Evolutionary conservation across 2,113 vertebrate species (phyloP).

Genomic region (Leptocoma aspasia): DNA sequence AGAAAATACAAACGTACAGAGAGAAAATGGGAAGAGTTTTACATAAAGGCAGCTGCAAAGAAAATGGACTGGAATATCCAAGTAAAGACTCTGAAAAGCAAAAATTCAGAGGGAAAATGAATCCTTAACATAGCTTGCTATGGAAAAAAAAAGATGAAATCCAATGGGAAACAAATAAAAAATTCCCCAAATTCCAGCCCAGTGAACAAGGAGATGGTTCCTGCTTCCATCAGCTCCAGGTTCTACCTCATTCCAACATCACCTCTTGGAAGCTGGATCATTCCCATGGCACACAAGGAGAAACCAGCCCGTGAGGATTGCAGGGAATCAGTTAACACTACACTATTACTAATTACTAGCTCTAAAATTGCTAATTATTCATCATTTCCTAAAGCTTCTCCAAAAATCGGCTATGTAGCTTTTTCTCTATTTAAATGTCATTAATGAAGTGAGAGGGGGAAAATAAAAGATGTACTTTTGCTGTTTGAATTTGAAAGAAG

Average conservation of each 20-base stretch:
- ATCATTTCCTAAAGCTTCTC: background rate
- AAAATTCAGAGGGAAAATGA: background rate
- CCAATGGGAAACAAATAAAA: background rate
- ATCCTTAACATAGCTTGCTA: background rate
- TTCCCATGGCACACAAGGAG: background rate
- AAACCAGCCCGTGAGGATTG: accelerated
- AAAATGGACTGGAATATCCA: background rate
- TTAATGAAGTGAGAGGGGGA: accelerated
- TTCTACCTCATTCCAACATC: background rate
- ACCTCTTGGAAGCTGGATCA: background rate
- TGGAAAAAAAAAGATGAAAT: accelerated
- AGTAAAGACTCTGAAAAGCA: background rate
- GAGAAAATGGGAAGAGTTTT: background rate
- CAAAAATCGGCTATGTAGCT: accelerated
- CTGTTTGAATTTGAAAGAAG: background rate
- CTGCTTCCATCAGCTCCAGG: background rate
- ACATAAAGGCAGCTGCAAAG: background rate
- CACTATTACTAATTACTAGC: background rate
- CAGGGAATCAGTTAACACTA: background rate
- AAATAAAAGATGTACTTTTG: background rate
- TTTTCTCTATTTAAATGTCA: background rate
- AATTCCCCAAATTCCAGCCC: background rate
- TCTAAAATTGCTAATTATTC: background rate
- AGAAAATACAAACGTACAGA: background rate
- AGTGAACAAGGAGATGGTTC: background rate